These are phyloP conservation scores for Syngnathus typhle DNA, from an alignment of 2,113 vertebrate species.

Conservation along the genomic window DNA sequence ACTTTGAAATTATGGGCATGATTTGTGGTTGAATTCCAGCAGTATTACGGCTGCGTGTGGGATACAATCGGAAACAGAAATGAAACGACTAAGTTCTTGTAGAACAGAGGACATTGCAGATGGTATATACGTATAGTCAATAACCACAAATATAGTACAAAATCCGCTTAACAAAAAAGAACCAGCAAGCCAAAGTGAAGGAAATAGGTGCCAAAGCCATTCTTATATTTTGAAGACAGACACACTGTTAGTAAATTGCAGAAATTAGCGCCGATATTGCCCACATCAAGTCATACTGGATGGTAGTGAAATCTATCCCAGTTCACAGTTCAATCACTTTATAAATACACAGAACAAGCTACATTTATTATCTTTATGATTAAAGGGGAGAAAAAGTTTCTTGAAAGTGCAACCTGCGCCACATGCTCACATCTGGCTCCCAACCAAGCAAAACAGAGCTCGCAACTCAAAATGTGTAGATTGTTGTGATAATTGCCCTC, in stretches of 20 bases:
- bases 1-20: background rate
- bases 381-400: conserved; percentile 5
- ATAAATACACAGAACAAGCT: background rate
- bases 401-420: background rate
- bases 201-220: background rate
- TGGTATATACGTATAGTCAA: background rate
- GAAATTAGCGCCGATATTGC: background rate
- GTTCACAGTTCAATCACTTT: conserved; percentile 14
- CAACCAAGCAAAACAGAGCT: conserved; percentile 11
- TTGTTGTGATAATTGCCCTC: conserved; percentile 23
- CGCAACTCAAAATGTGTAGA: conserved; percentile 12
- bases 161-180: background rate
- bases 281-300: background rate
- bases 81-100: background rate
- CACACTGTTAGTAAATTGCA: no score
- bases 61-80: background rate
- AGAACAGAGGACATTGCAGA: no score
- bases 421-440: conserved; percentile 19
- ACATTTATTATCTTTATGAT: background rate
- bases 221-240: background rate
- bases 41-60: background rate
- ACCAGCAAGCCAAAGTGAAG: background rate
- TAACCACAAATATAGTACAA: background rate
- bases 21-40: background rate
- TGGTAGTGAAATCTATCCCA: conserved; percentile 13